Base-by-base conservation (phyloP, 2,113 vertebrate genomes). In the Saimiri boliviensis region DNA sequence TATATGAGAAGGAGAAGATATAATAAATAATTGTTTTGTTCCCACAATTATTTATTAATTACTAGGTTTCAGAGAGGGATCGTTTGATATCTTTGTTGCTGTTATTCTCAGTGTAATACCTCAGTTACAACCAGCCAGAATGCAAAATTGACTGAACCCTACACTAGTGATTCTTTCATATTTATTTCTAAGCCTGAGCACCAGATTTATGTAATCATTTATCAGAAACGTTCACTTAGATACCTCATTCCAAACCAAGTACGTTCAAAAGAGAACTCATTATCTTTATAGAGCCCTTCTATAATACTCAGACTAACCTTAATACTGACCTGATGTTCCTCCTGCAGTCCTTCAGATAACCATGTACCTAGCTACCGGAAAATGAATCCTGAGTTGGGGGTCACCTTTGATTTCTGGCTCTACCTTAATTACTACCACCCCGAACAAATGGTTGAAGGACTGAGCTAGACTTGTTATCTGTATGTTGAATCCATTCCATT, bases 1-100 rank as follows among this genome's bases (percentile, higher is more conserved):
- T 73, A 54, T 63, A 54, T 74, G 58, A 45, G 52, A 90, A 70
- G 45, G 96, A 82, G 17, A 80, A 90, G 20, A 14, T n/a, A 30
- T 17, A 80, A 66, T 73, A 80, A 88, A 76, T 71, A 87, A 74
- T 81, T 52, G 27, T 58, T 91, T 86, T 93, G 30, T 74, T 93
- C 71, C 12, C 76, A 47, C 47, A 11, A 47, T 47, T 47, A 47
- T 47, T 47, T 47, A 47, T 47, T 47, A 47, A 47, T 47, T 70
- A 17, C 19, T 35, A 81, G 86, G 63, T 47, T 94, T 74, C 27
- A 82, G 96, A 58, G 54, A 87, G 5, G 27, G n/a, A 30, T 73
- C 40, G 56, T 35, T 74, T 76, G 27, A 12, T 74, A 66, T 21
- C 88, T 45, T 90, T 40, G 25, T 52, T 73, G 52, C 25, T 74